Conservation (phyloP, 2,113 vertebrate species). For the Malurus elegans region DNA sequence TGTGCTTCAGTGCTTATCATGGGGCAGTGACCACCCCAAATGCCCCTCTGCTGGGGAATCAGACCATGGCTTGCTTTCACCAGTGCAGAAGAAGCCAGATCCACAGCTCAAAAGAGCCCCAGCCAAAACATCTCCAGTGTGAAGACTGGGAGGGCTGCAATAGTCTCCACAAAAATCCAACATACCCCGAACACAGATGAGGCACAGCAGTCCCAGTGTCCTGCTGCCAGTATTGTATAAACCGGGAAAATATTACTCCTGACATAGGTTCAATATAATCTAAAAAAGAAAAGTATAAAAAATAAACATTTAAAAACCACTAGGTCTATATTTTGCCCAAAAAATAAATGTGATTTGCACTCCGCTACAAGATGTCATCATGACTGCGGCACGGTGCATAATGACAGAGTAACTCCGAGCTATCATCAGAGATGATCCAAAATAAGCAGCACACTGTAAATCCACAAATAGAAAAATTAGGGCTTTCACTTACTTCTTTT, state of each 20-base stretch:
- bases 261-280: neutral
- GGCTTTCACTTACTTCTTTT: neutral
- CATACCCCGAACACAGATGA: accelerated
- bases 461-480: constrained; percentile 28
- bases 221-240: accelerated
- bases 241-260: neutral
- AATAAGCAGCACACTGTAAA: constrained; percentile 15
- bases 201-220: neutral
- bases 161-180: neutral
- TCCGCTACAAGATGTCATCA: constrained; percentile 17
- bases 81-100: neutral
- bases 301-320: neutral
- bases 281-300: neutral
- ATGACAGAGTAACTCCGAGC: neutral
- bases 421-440: constrained; percentile 19
- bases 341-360: constrained; percentile 21
- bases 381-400: neutral
- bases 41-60: accelerated
- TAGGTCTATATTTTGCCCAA: neutral
- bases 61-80: neutral
- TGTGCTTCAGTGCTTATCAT: neutral
- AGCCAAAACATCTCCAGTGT: neutral
- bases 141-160: neutral
- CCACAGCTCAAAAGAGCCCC: neutral
- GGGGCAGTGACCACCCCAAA: accelerated